phyloP scores from a whole-genome alignment of 2,797 vertebrate species.

The Carcharodon carcharias region DNA sequence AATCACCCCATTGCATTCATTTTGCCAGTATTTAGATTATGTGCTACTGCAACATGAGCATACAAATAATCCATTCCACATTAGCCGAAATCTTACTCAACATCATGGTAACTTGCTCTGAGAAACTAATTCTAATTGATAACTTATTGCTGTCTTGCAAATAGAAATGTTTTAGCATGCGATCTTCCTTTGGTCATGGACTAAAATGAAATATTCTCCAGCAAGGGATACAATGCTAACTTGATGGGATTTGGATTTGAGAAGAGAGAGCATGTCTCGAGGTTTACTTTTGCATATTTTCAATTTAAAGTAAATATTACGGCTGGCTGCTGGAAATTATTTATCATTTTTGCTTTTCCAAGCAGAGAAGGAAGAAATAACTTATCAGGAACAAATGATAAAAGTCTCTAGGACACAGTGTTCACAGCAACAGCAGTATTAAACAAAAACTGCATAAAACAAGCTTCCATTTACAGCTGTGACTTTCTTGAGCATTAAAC shows the following conservation, averaged over 20 bases:
- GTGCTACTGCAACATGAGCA: not conserved
- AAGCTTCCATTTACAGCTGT: not conserved
- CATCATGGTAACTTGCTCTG: not conserved
- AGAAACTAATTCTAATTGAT: not conserved
- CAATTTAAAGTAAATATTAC: not conserved
- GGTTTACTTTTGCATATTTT: not conserved
- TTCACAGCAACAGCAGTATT: not conserved
- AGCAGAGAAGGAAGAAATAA: not conserved
- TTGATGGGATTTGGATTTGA: not conserved
- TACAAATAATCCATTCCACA: not conserved
- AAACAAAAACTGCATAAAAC: not conserved
- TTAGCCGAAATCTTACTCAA: not conserved
- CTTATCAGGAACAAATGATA: not conserved
- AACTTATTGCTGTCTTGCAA: not conserved
- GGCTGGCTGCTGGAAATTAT: not conserved
- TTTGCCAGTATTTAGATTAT: not conserved
- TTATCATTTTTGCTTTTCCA: not conserved
- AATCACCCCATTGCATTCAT: not conserved
- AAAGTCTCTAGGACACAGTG: not conserved
- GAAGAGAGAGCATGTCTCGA: not conserved
- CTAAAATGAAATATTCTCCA: not conserved
- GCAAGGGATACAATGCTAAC: not conserved
- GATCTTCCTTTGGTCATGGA: not conserved
- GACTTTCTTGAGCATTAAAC: too few relatives aligned
- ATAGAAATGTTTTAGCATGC: not conserved